Conservation (phyloP, 2,888 invertebrate species). For the Trichopria drosophilae region DNA sequence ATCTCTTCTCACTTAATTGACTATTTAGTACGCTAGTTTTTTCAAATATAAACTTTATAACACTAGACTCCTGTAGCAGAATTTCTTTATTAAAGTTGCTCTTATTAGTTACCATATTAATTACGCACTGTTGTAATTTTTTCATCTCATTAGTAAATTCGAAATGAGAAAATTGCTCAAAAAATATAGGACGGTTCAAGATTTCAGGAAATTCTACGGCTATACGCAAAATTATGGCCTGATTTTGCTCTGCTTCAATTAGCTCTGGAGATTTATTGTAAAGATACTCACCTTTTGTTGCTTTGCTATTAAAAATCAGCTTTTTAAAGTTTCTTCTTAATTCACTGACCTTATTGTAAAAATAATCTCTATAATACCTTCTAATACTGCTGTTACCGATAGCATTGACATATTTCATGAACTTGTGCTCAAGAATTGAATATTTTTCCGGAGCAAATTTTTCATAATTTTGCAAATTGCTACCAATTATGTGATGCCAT, state of each 20-base stretch:
- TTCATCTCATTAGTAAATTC: conserved; percentile 25
- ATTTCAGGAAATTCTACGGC: conserved; percentile 23
- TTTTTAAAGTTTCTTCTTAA: conserved; percentile 23
- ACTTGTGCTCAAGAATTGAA: conserved; percentile 21
- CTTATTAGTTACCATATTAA: conserved; percentile 18
- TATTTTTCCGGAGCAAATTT: conserved; percentile 20
- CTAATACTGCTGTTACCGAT: conserved; percentile 21
- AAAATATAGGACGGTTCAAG: conserved; percentile 23
- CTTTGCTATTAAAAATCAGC: conserved; percentile 25
- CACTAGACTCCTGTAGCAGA: conserved; percentile 11
- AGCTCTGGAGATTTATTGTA: conserved; percentile 21
- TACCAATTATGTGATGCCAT: conserved; percentile 18
- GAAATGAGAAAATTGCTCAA: conserved; percentile 24
- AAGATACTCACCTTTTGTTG: conserved; percentile 24
- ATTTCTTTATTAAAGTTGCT: conserved; percentile 13
- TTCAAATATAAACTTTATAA: conserved; percentile 19
- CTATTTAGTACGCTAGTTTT: conserved; percentile 19
- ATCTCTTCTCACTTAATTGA: conserved; percentile 18
- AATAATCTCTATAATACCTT: conserved; percentile 21
- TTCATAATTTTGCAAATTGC: conserved; percentile 14
- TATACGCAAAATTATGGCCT: conserved; percentile 20
- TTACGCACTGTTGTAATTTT: conserved; percentile 21
- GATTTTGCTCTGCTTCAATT: conserved; percentile 19
- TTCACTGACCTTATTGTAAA: conserved; percentile 24
- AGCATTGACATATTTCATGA: conserved; percentile 20